Base-by-base conservation (phyloP, 2,888 invertebrate species). In the Ceramica pisi region DNA sequence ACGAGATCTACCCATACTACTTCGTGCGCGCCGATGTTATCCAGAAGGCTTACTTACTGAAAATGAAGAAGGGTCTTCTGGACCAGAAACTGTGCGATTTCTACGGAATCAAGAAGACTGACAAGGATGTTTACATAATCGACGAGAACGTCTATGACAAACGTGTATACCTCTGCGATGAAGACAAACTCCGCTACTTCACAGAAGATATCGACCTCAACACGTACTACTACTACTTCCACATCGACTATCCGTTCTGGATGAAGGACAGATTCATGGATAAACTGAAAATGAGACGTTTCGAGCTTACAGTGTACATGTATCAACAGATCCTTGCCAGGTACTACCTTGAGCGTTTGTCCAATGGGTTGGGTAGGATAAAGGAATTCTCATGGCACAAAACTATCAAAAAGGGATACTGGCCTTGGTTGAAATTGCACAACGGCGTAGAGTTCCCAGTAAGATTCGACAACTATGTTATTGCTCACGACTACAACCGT, bases 241-340 rank as follows among this genome's bases (percentile, higher is more conserved):
- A 97, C 81, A 89, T 96, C 67, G 96, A 97, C 79, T 96, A 94
- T 86, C 97, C 97, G 19, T 97, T 96, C 95, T 97, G 97, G 97
- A 94, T 97, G 95, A 95, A 94, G 53, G 93, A 94, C 67, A 91
- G 94, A 8, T 87, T 96, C 55, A 92, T 91, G 63, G 91, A 92
- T 82, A 93, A 94, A 78, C 87, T 88, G n/a, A 92, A 90, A 73
- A 85, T 85, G 53, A 91, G 94, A 66, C 96, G 96, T 61, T 96
- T 96, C 63, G 97, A 97, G 88, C 90, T 96, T 4, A 97, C 96
- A 84, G 91, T 96, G 81, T 97, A 96, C 90, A 96, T 96, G 87
- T 97, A 97, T 90, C 97, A 97, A 88, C 97, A 97, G 90, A 94
- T 97, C 14, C 90, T 97, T 67, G 97, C 97, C 59, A 96, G 97